A percentile compares a stretch with the other conserved stretches of the same genome.
phyloP scores from a whole-genome alignment of 2,797 vertebrate genomes.

The Otolemur crassicaudatus region DNA sequence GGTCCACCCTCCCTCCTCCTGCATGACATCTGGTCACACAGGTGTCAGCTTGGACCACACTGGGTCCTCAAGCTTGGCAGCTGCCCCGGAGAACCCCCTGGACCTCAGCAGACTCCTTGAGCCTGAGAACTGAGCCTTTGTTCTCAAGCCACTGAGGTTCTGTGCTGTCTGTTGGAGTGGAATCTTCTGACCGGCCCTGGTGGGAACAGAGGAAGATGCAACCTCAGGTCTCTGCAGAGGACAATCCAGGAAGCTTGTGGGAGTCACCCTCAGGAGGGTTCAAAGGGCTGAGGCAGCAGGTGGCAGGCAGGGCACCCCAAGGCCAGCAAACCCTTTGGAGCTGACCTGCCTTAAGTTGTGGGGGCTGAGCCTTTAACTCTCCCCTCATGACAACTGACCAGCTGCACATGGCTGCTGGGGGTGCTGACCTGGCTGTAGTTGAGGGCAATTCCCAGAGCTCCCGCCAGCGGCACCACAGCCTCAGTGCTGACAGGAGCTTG shows the following conservation, averaged over 20 bases:
- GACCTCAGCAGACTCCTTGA: neutral
- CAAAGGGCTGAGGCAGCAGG: neutral
- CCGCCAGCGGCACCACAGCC: neutral
- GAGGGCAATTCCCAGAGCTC: neutral
- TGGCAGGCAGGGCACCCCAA: neutral
- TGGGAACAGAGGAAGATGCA: too few relatives aligned
- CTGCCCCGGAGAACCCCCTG: neutral
- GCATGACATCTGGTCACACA: neutral
- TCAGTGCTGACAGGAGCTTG: too few relatives aligned
- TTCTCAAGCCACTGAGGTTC: neutral
- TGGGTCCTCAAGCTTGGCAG: neutral
- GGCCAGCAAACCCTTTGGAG: neutral
- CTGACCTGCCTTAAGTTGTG: neutral
- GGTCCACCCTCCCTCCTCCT: neutral
- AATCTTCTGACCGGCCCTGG: neutral
- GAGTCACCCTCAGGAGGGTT: neutral
- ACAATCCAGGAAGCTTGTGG: neutral
- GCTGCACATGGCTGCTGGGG: neutral
- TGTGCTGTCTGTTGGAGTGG: neutral
- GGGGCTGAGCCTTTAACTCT: neutral
- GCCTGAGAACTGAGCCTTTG: neutral
- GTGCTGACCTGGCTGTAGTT: neutral
- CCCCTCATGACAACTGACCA: too few relatives aligned
- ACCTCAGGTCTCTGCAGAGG: neutral
- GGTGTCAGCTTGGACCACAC: accelerated